Conservation (phyloP, 1,140 invertebrate species). For the Branchinecta lindahli region DNA sequence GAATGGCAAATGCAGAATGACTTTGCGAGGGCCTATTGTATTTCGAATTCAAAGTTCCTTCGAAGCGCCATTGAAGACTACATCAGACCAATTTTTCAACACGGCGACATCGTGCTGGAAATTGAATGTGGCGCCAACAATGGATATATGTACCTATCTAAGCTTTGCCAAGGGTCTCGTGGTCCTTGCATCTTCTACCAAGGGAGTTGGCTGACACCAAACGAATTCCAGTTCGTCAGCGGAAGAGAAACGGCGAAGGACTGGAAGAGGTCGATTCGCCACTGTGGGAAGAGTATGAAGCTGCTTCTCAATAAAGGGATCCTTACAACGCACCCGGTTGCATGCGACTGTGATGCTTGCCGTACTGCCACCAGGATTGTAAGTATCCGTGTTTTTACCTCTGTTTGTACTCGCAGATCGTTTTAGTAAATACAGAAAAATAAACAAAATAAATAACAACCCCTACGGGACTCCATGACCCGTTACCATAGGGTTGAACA, state of each 20-base stretch:
- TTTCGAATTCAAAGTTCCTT: slow-evolving; percentile 20
- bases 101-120: slow-evolving; percentile 32
- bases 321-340: slow-evolving; percentile 32
- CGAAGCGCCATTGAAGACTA: slow-evolving; percentile 27
- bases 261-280: slow-evolving; percentile 37
- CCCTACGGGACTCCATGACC: too few species aligned
- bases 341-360: slow-evolving; percentile 33
- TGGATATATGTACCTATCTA: slow-evolving; percentile 31
- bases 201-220: slow-evolving; percentile 36
- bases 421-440: too few species aligned
- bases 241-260: slow-evolving; percentile 38
- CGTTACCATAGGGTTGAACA: too few species aligned
- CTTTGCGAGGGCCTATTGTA: slow-evolving; percentile 14
- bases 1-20: slow-evolving; percentile 7
- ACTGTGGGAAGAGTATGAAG: slow-evolving; percentile 38
- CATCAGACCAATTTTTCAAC: slow-evolving; percentile 29
- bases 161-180: slow-evolving; percentile 34
- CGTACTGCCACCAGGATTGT: slow-evolving; percentile 19
- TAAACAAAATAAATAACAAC: too few species aligned
- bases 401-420: too few species aligned
- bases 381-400: not conserved
- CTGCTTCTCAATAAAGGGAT: slow-evolving; percentile 36
- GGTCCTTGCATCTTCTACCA: slow-evolving; percentile 34
- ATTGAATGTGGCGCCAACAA: slow-evolving; percentile 35
- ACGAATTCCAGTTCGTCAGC: slow-evolving; percentile 37